phyloP scores from a whole-genome alignment of 2,113 vertebrate genomes.

The Callithrix jacchus region DNA sequence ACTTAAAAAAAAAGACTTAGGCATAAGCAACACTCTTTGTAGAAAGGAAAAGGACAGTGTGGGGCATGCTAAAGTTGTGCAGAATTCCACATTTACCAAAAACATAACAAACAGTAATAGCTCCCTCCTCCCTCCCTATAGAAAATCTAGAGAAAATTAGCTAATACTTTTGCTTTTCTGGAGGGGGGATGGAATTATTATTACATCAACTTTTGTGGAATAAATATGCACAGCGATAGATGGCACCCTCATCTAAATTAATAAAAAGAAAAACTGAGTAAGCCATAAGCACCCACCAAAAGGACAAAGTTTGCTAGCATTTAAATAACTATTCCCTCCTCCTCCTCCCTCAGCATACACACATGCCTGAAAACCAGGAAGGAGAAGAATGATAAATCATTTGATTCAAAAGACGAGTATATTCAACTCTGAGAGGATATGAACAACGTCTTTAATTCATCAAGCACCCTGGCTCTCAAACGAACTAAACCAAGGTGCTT shows the following conservation, averaged over 20 bases:
- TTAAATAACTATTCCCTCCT: constrained; percentile 58
- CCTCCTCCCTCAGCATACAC: constrained; percentile 79
- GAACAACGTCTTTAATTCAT: constrained; percentile 68
- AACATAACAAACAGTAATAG: constrained; percentile 29
- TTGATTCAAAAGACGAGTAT: constrained; percentile 70
- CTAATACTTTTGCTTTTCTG: constrained; percentile 33
- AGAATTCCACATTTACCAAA: constrained; percentile 74
- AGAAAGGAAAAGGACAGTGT: constrained; percentile 77
- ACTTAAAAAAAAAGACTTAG: constrained; percentile 81
- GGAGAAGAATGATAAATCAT: constrained; percentile 81
- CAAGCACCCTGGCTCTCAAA: constrained; percentile 68
- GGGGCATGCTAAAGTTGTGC: constrained; percentile 86
- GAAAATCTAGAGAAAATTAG: constrained; percentile 59
- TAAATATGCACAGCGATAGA: constrained; percentile 85
- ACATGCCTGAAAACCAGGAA: constrained; percentile 84
- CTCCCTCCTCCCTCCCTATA: constrained; percentile 46
- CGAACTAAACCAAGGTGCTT: constrained; percentile 74
- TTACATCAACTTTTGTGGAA: constrained; percentile 59
- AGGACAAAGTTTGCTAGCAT: constrained; percentile 72
- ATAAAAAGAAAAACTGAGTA: constrained; percentile 77
- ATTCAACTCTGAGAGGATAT: constrained; percentile 59
- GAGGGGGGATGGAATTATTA: constrained; percentile 51
- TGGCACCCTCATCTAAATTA: constrained; percentile 83
- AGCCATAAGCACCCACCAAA: constrained; percentile 77
- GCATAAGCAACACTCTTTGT: constrained; percentile 83